Evolutionary conservation across 2,888 invertebrate genomes (phyloP), one percentile per base, ranked within the genome.

Genomic region (Drosophila anceps): DNA sequence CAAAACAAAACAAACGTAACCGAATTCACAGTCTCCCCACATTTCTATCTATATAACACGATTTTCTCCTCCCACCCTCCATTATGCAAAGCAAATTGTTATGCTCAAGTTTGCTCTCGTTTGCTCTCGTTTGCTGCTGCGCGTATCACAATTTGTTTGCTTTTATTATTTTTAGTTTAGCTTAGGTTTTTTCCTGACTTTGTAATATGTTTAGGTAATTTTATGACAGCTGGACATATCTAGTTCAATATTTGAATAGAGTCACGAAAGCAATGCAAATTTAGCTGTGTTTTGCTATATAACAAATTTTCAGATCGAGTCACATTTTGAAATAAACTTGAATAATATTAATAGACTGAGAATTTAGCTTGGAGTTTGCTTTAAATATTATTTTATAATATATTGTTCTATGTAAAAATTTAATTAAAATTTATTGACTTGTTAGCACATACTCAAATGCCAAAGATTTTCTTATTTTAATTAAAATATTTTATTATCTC

Each of bases 1-100:
- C n/a, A n/a, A n/a, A n/a, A n/a, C n/a, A n/a, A n/a, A n/a, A n/a
- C n/a, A n/a, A 12, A 44, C 2, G 5, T 27, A 54, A 18, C 18
- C n/a, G n/a, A 24, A 12, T 20, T 20, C 39, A 29, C 27, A 51
- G 10, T 54, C n/a, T 59, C 24, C 13, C 46, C 29, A 51, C 46
- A 57, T 46, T 59, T 50, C 31, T 5, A 33, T 48, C 13, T 27
- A 15, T 46, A 48, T 27, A 27, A 10, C 4, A 46, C 15, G 2
- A n/a, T n/a, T 29, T 43, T 31, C 24, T 18, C 15, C 24, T 18
- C 9, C 29, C 31, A 62, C 20, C 35, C 18, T 50, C 54, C 64
- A 69, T 73, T 73, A 73, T 77, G 74, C 69, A 70, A 76, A 79
- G 59, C 72, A 76, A 81, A 79, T 79, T 74, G 68, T 81, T 79